Evolutionary conservation across 2,888 invertebrate genomes (phyloP), one percentile per base, ranked within the genome.

Genomic region (Drosophila diplacantha): DNA sequence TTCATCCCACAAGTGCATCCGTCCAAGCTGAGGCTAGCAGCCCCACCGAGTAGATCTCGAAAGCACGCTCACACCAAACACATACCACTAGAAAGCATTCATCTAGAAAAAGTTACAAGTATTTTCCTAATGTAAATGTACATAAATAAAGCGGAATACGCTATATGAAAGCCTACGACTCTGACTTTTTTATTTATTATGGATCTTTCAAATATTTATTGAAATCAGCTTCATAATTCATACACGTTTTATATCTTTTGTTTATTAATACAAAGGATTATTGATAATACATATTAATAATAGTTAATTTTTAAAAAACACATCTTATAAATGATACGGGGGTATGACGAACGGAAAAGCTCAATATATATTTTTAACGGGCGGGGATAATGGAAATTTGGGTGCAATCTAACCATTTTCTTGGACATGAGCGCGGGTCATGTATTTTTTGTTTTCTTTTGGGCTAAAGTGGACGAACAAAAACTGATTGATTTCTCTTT

Each of bases 211-310:
- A 81, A 67, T 81, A 62, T 75, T 83, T 84, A 84, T 83, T 84
- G 77, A 81, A 75, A 79, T 83, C 69, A 80, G 68, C 74, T 78
- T 69, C 71, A 57, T 76, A 82, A 74, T 70, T 70, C 69, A 74
- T 76, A 77, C 73, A 82, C 58, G 57, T 75, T 77, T 73, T 77
- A 75, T 80, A 72, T 77, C 66, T 65, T 75, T 74, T 76, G 70
- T 74, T 79, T 83, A 83, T 82, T 74, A 77, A 77, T 83, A 83
- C 80, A 77, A 83, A 77, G 75, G 80, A 79, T 77, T 73, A 71
- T 80, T 76, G 83, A 77, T 80, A 83, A 75, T 83, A 81, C 81
- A 79, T 81, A 76, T 84, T 84, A 79, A 76, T 84, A 77, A 81
- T 84, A 77, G 73, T 78, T 76, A 66, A 72, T 67, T 72, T 74